Percentiles rank a stretch among this genome's conserved stretches.
Evolutionary conservation across 2,888 invertebrate genomes (phyloP).

Genomic region (Nysson spinosus): DNA sequence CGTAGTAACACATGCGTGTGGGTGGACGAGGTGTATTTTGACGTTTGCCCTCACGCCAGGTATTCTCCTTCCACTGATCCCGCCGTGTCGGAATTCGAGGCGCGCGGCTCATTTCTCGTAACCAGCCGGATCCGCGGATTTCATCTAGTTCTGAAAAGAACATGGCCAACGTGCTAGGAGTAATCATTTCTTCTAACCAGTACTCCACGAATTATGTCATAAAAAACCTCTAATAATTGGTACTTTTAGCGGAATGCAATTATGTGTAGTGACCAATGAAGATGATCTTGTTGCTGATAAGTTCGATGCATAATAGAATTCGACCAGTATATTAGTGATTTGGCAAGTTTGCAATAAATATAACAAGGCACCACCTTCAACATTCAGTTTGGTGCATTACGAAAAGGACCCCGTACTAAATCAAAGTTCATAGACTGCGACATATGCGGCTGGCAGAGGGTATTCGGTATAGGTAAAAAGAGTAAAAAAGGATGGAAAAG

Average conservation of each 20-base stretch:
- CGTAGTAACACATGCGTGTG: slow-evolving; percentile 45
- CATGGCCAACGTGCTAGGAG: neutral
- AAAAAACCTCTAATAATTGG: too few species aligned
- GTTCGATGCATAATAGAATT: neutral
- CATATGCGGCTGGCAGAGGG: slow-evolving; percentile 21
- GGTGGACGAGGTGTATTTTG: slow-evolving; percentile 74
- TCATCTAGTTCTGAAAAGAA: slow-evolving; percentile 25
- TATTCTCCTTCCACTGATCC: slow-evolving; percentile 63
- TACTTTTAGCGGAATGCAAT: too few species aligned
- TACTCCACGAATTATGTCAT: too few species aligned
- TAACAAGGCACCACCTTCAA: neutral
- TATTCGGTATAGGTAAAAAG: slow-evolving; percentile 28
- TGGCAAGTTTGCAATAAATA: neutral
- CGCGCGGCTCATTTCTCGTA: slow-evolving; percentile 56
- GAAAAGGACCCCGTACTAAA: neutral
- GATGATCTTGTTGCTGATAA: neutral
- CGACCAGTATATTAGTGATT: neutral
- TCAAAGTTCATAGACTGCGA: slow-evolving; percentile 24
- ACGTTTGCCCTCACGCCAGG: slow-evolving; percentile 72
- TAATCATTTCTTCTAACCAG: neutral
- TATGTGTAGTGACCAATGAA: too few species aligned
- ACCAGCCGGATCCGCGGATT: slow-evolving; percentile 55
- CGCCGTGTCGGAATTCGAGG: slow-evolving; percentile 66
- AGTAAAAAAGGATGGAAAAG: slow-evolving; percentile 25
- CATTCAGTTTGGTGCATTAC: neutral